Conservation (phyloP, 2,888 invertebrate species). For the Nineta flava region DNA sequence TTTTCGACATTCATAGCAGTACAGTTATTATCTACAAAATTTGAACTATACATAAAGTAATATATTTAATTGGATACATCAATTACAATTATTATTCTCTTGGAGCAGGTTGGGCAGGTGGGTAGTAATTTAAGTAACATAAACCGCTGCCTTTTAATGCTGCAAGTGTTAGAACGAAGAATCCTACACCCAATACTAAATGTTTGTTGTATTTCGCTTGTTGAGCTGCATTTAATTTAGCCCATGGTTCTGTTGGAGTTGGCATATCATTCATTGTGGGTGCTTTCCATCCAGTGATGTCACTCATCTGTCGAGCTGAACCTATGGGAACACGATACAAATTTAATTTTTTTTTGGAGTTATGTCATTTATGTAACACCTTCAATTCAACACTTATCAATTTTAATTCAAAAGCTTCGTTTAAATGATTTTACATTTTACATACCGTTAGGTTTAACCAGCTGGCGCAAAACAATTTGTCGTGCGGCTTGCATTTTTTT, state of each 20-base stretch:
- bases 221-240: constrained; percentile 43
- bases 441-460: no score
- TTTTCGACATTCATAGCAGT: no score
- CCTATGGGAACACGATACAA: neutral
- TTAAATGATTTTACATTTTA: no score
- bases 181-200: constrained; percentile 39
- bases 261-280: constrained; percentile 62
- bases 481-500: no score
- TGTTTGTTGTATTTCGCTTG: constrained; percentile 54
- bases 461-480: neutral
- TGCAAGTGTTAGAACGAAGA: constrained; percentile 29
- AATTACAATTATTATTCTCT: neutral
- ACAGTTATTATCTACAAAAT: no score
- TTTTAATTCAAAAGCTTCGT: neutral
- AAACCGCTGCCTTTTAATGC: constrained; percentile 42
- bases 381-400: neutral
- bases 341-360: neutral
- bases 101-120: constrained; percentile 32
- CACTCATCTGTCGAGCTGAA: neutral
- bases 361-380: neutral
- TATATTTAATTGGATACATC: neutral
- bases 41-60: no score
- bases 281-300: constrained; percentile 5
- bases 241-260: constrained; percentile 62
- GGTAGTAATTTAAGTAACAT: constrained; percentile 43